phyloP scores from a whole-genome alignment of 2,888 invertebrate genomes.

The Aspidapion aeneum region DNA sequence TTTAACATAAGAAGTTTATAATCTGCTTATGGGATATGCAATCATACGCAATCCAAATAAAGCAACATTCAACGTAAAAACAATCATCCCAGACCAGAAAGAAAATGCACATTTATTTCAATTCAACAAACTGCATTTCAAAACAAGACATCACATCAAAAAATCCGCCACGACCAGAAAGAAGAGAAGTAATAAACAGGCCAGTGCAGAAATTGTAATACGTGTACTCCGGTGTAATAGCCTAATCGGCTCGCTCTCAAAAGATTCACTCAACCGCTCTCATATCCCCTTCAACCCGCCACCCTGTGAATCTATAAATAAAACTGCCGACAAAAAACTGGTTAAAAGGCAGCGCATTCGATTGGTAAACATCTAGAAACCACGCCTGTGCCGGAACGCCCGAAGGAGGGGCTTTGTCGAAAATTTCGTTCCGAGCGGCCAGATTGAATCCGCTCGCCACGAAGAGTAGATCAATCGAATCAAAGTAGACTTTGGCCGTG shows the following conservation, averaged over 20 bases:
- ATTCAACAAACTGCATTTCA: conserved; percentile 21
- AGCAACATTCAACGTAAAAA: no score
- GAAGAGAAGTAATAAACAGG: conserved; percentile 18
- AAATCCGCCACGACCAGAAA: conserved; percentile 33
- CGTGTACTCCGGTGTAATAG: conserved; percentile 32
- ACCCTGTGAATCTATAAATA: conserved; percentile 43
- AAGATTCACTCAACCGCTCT: conserved; percentile 29
- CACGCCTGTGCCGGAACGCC: conserved; percentile 34
- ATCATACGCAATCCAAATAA: no score
- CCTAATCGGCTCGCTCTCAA: neutral
- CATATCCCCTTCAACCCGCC: conserved; percentile 35
- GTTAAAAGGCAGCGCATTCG: conserved; percentile 23
- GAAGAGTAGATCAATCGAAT: conserved; percentile 39
- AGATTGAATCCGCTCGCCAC: conserved; percentile 45
- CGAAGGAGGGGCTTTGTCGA: conserved; percentile 38
- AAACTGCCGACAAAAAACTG: conserved; percentile 28
- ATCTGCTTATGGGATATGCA: no score
- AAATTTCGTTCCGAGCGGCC: conserved; percentile 33
- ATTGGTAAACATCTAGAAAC: conserved; percentile 35
- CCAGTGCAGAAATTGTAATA: conserved; percentile 24
- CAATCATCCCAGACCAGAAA: no score
- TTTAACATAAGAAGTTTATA: no score
- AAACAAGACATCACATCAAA: conserved; percentile 44
- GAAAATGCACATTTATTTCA: neutral
- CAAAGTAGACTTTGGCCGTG: neutral